phyloP scores from a whole-genome alignment of 2,797 vertebrate genomes.

The Momotus momota region DNA sequence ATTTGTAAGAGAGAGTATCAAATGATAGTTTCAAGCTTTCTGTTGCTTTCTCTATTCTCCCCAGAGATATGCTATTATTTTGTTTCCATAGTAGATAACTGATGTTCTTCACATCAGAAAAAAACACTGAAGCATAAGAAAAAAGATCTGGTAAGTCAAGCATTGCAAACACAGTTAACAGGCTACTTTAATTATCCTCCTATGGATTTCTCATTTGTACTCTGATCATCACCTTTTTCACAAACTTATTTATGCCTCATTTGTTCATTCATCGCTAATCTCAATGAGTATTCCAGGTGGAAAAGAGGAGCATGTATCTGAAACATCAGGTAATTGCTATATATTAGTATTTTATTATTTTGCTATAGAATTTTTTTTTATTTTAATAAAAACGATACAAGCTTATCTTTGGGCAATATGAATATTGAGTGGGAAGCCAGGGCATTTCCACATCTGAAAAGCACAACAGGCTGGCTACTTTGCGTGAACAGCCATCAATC shows the following conservation, averaged over 20 bases:
- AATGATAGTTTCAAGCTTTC: not conserved
- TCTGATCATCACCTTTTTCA: slow-evolving; percentile 49
- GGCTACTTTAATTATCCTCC: slow-evolving; percentile 45
- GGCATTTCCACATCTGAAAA: not conserved
- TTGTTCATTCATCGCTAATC: slow-evolving; percentile 40
- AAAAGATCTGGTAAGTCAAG: slow-evolving; percentile 7
- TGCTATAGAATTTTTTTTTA: not conserved
- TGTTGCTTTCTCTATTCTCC: not conserved
- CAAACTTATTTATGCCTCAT: slow-evolving; percentile 56
- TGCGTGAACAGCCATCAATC: not conserved
- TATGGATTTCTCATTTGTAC: slow-evolving; percentile 53
- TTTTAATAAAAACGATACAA: not conserved
- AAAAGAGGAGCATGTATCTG: not conserved
- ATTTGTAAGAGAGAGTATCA: not conserved
- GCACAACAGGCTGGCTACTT: not conserved
- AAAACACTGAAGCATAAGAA: not conserved
- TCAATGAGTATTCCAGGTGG: slow-evolving; percentile 36
- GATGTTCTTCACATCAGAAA: not conserved
- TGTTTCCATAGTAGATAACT: not conserved
- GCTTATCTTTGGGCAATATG: not conserved
- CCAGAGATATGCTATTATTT: not conserved
- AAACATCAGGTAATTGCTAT: not conserved
- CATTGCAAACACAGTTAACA: slow-evolving; percentile 48
- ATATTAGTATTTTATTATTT: not conserved
- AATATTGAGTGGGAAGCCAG: not conserved